Percentiles rank a stretch among this genome's conserved stretches.
These are phyloP conservation scores for Agapornis roseicollis DNA, from an alignment of 2,113 vertebrate genomes.

Conservation along the genomic window DNA sequence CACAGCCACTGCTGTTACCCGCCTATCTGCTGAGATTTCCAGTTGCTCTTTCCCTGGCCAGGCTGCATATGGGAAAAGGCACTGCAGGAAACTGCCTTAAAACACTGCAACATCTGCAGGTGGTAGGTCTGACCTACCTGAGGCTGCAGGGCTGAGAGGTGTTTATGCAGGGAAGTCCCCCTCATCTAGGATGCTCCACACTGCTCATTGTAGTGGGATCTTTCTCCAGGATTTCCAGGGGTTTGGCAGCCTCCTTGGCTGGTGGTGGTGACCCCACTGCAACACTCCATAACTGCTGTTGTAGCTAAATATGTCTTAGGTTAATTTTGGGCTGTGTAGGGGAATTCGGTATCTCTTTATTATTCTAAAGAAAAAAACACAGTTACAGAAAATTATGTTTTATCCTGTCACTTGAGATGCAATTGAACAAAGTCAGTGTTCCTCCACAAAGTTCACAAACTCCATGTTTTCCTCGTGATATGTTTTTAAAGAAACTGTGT, in stretches of 20 bases:
- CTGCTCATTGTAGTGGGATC: neutral
- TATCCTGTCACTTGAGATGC: neutral
- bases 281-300: neutral
- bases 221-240: neutral
- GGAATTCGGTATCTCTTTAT: neutral
- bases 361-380: neutral
- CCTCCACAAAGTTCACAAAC: neutral
- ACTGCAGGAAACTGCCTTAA: neutral
- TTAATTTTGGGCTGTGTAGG: neutral
- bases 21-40: neutral
- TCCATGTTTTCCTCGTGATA: neutral
- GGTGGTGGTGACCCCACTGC: rapidly evolving
- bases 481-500: neutral
- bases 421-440: neutral
- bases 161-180: neutral
- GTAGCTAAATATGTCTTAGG: neutral
- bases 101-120: neutral
- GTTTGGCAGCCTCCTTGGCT: neutral
- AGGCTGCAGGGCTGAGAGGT: rapidly evolving
- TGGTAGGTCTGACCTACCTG: neutral
- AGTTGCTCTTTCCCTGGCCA: neutral
- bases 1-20: neutral
- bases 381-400: neutral
- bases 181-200: neutral
- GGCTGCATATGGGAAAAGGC: neutral